Evolutionary conservation across 2,113 vertebrate species (phyloP), one percentile per base, ranked within the genome.

Genomic region (Marmota flaviventris): DNA sequence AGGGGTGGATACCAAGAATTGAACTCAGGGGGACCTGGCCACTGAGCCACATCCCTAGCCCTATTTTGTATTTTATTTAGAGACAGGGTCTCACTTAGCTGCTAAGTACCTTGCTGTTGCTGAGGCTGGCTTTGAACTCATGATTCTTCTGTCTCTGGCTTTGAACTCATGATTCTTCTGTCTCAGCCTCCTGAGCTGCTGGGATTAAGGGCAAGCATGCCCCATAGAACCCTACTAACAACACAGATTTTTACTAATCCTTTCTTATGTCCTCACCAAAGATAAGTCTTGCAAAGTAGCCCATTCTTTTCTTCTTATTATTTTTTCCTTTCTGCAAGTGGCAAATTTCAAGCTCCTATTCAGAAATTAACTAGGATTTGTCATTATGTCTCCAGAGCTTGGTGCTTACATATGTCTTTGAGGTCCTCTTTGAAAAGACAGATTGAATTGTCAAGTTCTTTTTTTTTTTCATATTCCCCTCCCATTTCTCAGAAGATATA

Each of bases 211-310:
- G 48, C 12, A 51, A 13, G 48, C 48, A 51, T 51, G 48, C 48
- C 1, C 48, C 48, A 13, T 13, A 5, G 45, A 45, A 45, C 48
- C 11, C 48, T 51, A 13, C 10, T 51, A 13, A 51, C 48, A 51
- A 12, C 45, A n/a, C n/a, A 24, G 17, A 72, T 45, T 95, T 93
- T 89, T 63, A 79, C 5, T 58, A 39, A 16, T 8, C 1, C 20
- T 82, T 94, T 93, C 27, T 75, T 39, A 72, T 92, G 12, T 79
- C n/a, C 65, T 89, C 34, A 58, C 70, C 73, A 79, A 95, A 39
- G 10, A 4, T 37, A 89, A 88, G 20, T 87, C n/a, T 79, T 94
- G 0, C 58, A 92, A 92, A 96, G n/a, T 51, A 42, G 25, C 8
- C 53, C 69, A 39, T 58, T 56, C 53, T 56, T 58, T 56, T 56